Base-by-base conservation (phyloP, 2,888 invertebrate species). In the Melieria crassipennis region DNA sequence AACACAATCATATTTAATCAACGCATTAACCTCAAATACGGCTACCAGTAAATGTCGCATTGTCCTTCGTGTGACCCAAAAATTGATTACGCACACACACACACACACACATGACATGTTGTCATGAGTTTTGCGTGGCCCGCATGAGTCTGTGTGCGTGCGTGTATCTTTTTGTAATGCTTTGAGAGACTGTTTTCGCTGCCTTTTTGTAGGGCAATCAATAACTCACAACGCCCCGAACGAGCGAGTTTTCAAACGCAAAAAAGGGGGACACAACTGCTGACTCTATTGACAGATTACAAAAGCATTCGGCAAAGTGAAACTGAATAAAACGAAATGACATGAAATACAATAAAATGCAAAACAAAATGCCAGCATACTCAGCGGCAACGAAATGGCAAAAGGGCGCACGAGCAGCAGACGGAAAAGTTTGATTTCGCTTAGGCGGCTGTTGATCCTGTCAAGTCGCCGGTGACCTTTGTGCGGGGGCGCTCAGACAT, bases 1-100 rank as follows among this genome's bases (percentile, higher is more conserved):
- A 76, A 75, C 79, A 78, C 78, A 81, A 81, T 79, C 78, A 78
- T 76, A 78, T 80, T 80, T 79, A 81, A 82, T 82, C 81, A 81
- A 78, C 73, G 79, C 76, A 78, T 82, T 80, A 76, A 75, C 74
- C 73, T 75, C 74, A 73, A 74, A 72, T 43, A 30, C 71, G 50
- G 60, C 61, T 46, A 47, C 55, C 70, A 61, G 71, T 61, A 64
- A 69, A 58, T 67, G 70, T 47, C 7, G 4, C 42, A 10, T 16
- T 55, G 55, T 11, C 45, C 61, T 6, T 46, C 13, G 16, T 13
- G 1, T 58, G 7, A 10, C n/a, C 9, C 57, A 57, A 57, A 50
- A 57, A 57, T 57, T 57, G n/a, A 57, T 57, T 57, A 16, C 13
- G 4, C 13, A 30, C 30, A 30, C 30, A 50, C n/a, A 10, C 52